Percentiles rank a stretch among this genome's conserved stretches.
Conservation (phyloP, 2,113 vertebrate species). For the Burhinus oedicnemus region DNA sequence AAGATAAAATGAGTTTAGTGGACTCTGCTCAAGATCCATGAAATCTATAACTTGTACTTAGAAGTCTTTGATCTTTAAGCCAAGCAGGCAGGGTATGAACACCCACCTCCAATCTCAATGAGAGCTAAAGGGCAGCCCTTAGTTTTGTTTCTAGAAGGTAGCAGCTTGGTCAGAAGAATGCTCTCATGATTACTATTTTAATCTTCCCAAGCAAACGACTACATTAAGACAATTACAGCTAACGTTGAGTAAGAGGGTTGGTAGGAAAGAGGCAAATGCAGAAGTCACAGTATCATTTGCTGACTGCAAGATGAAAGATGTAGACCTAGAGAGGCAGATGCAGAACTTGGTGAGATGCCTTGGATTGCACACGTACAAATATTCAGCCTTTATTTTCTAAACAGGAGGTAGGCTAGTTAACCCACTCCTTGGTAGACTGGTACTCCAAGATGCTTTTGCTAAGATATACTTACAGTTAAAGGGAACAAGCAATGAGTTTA, state of each 20-base stretch:
- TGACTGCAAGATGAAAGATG: not conserved
- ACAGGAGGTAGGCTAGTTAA: not conserved
- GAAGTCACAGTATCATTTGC: not conserved
- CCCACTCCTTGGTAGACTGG: not conserved
- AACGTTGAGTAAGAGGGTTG: not conserved
- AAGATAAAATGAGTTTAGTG: slow-evolving; percentile 33
- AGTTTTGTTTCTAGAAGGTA: slow-evolving; percentile 2
- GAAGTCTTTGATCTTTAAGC: slow-evolving; percentile 31
- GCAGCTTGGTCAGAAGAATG: not conserved
- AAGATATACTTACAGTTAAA: not conserved
- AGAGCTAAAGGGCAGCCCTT: not conserved
- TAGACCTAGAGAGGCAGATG: not conserved
- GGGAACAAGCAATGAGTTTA: not conserved
- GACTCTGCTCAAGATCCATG: not conserved
- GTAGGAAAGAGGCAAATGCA: not conserved
- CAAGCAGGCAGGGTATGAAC: not conserved
- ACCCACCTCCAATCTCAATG: not conserved
- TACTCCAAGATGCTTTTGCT: not conserved
- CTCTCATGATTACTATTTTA: not conserved
- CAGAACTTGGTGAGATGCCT: not conserved
- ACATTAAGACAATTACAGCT: not conserved
- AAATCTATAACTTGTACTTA: slow-evolving; percentile 34
- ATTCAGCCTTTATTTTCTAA: slow-evolving; percentile 15
- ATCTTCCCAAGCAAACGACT: not conserved
- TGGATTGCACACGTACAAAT: not conserved